phyloP scores from a whole-genome alignment of 2,113 vertebrate species.

The Gasterosteus nipponicus region DNA sequence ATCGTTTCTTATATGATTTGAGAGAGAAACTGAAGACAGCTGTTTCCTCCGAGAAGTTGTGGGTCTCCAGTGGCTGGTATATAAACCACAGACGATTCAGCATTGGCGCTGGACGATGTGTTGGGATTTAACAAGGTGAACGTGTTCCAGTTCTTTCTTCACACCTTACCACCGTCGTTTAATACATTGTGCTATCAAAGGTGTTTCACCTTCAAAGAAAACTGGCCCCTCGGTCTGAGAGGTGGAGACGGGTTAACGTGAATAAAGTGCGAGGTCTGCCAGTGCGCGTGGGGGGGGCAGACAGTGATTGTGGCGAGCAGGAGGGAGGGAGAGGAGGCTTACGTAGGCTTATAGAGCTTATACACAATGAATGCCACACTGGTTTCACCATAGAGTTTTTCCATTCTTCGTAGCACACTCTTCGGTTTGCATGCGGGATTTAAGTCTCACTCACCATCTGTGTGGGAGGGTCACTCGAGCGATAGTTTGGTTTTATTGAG shows the following conservation, averaged over 20 bases:
- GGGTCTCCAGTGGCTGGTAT: constrained; percentile 13
- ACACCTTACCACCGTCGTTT: constrained; percentile 28
- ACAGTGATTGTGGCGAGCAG: constrained; percentile 34
- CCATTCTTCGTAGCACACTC: neutral
- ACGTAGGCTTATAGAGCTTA: constrained; percentile 13
- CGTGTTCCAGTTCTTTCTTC: constrained; percentile 41
- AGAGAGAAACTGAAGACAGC: constrained; percentile 44
- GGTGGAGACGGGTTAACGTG: constrained; percentile 51
- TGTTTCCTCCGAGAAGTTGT: constrained; percentile 22
- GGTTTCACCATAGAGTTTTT: neutral
- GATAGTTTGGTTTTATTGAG: constrained; percentile 41
- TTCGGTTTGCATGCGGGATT: constrained; percentile 7
- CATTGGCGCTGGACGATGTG: constrained; percentile 24
- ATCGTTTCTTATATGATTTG: constrained; percentile 54
- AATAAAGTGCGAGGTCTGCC: constrained; percentile 42
- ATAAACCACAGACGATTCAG: constrained; percentile 47
- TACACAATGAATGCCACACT: neutral
- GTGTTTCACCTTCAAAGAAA: constrained; percentile 57
- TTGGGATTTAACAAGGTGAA: constrained; percentile 46
- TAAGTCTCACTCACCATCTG: constrained; percentile 35
- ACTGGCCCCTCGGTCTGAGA: constrained; percentile 32
- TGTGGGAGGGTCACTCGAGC: constrained; percentile 22
- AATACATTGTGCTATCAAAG: constrained; percentile 65
- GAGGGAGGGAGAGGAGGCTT: constrained; percentile 8
- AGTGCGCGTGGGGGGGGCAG: constrained; percentile 19